phyloP scores from a whole-genome alignment of 2,113 vertebrate species.

The Verasper variegatus region DNA sequence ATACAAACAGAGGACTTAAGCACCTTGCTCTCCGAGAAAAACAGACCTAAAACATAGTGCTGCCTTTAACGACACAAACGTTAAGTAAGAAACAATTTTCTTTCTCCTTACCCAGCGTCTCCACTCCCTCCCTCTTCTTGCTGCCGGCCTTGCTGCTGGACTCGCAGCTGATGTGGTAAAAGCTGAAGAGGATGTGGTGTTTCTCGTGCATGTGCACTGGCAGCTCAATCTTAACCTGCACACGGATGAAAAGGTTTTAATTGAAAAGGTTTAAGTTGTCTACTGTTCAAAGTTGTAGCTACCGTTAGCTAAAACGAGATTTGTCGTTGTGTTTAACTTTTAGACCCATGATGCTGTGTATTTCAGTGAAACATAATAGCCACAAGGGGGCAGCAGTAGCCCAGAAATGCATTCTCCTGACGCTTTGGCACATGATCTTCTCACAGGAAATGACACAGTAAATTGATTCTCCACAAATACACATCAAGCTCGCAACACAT shows the following conservation, averaged over 20 bases:
- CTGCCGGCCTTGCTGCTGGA: slow-evolving; percentile 91
- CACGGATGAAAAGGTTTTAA: slow-evolving; percentile 27
- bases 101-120: slow-evolving; percentile 87
- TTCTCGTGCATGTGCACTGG: slow-evolving; percentile 95
- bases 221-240: slow-evolving; percentile 95
- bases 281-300: neutral
- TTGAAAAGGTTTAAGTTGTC: too few relatives aligned
- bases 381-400: slow-evolving; percentile 66
- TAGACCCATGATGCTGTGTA: neutral
- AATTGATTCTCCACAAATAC: neutral
- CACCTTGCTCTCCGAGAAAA: too few relatives aligned
- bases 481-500: neutral
- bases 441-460: slow-evolving; percentile 55
- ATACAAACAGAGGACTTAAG: neutral
- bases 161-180: slow-evolving; percentile 98
- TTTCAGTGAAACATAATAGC: neutral
- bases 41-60: too few relatives aligned
- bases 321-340: neutral
- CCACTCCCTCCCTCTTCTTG: slow-evolving; percentile 93
- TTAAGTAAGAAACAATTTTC: neutral
- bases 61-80: too few relatives aligned
- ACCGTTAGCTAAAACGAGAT: neutral
- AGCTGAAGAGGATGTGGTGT: slow-evolving; percentile 97
- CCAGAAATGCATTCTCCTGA: neutral
- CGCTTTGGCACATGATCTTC: fast-evolving